Evolutionary conservation across 2,888 invertebrate species (phyloP).

Genomic region (Germaria angustata): DNA sequence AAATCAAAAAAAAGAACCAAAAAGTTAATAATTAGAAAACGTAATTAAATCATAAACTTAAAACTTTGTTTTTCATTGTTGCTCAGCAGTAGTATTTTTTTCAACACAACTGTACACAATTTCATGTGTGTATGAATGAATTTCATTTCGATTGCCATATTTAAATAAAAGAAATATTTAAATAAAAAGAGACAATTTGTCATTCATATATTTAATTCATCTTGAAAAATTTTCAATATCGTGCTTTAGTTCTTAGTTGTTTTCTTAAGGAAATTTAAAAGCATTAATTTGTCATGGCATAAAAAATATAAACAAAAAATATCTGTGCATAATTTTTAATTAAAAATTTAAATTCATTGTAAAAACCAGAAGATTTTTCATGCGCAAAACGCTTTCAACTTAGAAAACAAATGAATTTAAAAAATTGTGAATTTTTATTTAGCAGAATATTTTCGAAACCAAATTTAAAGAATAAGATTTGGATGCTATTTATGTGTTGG

Average conservation of each 20-base stretch:
- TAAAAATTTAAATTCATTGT: constrained; percentile 11
- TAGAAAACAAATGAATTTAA: background rate
- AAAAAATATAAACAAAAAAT: constrained; percentile 1
- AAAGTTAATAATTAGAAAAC: too few species aligned
- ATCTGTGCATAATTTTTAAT: constrained; percentile 63
- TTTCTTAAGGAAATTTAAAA: constrained; percentile 13
- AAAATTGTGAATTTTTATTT: background rate
- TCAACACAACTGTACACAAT: too few species aligned
- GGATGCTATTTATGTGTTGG: too few species aligned
- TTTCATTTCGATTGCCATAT: background rate
- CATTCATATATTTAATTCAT: background rate
- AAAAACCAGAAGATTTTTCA: background rate
- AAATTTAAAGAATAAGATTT: too few species aligned
- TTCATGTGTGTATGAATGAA: too few species aligned
- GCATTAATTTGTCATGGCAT: background rate
- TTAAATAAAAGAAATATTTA: background rate
- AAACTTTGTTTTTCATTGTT: too few species aligned
- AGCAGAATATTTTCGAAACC: too few species aligned
- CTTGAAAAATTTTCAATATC: background rate
- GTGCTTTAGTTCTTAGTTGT: too few species aligned
- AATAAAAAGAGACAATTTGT: background rate
- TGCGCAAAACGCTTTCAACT: background rate
- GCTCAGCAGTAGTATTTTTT: too few species aligned
- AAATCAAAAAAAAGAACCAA: too few species aligned
- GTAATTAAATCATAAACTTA: too few species aligned